phyloP scores from a whole-genome alignment of 1,140 invertebrate species.

The Piezodorus guildinii region DNA sequence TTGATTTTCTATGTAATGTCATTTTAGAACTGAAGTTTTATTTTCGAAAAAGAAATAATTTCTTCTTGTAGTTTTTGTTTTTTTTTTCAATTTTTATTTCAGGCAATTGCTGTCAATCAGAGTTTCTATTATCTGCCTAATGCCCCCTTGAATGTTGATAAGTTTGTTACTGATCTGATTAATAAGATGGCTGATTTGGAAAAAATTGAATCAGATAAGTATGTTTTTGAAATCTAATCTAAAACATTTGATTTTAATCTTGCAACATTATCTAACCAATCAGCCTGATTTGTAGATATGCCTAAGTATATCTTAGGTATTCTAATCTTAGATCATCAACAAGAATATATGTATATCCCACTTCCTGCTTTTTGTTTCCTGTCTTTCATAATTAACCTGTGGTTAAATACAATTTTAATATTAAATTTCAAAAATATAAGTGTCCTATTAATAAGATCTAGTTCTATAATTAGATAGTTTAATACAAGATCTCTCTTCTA shows the following conservation, averaged over 20 bases:
- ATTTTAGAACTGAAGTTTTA: neutral
- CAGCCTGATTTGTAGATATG: too few species aligned
- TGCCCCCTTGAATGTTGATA: slow-evolving; percentile 35
- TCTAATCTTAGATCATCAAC: too few species aligned
- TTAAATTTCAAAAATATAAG: neutral
- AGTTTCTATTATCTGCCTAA: slow-evolving; percentile 38
- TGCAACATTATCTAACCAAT: too few species aligned
- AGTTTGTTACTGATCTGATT: slow-evolving; percentile 45
- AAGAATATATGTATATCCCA: neutral
- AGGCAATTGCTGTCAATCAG: slow-evolving; percentile 46
- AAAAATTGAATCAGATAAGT: slow-evolving; percentile 37
- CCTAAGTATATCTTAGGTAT: too few species aligned
- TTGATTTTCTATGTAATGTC: too few species aligned
- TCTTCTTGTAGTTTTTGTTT: neutral
- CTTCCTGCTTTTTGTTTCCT: neutral
- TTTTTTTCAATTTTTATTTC: slow-evolving; percentile 26
- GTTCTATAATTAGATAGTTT: too few species aligned
- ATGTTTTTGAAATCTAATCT: slow-evolving; percentile 2
- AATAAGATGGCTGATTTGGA: slow-evolving; percentile 48
- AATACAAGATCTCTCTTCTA: too few species aligned
- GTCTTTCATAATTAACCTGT: too few species aligned
- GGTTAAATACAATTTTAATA: too few species aligned
- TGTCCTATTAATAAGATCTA: neutral
- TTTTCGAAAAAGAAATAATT: neutral
- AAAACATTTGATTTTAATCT: too few species aligned